Conservation (phyloP, 1,140 invertebrate species). For the Drosophila aff. region DNA sequence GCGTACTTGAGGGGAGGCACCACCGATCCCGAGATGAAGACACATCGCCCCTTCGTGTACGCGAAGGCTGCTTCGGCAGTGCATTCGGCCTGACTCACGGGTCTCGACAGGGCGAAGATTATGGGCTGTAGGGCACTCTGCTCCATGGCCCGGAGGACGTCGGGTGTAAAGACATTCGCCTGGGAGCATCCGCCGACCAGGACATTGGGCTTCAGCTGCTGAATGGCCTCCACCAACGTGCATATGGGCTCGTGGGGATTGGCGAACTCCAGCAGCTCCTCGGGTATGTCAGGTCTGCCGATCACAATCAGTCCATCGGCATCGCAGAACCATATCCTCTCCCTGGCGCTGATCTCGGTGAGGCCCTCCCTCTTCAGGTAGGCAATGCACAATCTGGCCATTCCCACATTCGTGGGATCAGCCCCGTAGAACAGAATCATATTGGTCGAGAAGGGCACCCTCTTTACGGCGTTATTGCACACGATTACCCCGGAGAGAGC, state of each 20-base stretch:
- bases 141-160: slow-evolving; percentile 93
- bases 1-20: slow-evolving; percentile 92
- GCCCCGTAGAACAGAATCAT: slow-evolving; percentile 96
- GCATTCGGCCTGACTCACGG: slow-evolving; percentile 96
- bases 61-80: slow-evolving; percentile 96
- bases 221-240: slow-evolving; percentile 91
- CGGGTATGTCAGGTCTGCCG: slow-evolving; percentile 90
- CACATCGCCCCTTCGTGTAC: slow-evolving; percentile 90
- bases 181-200: slow-evolving; percentile 95
- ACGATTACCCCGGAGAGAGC: slow-evolving; percentile 96
- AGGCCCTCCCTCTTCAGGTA: slow-evolving; percentile 94
- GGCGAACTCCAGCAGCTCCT: slow-evolving; percentile 92
- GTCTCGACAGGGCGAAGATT: slow-evolving; percentile 98
- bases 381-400: slow-evolving; percentile 94
- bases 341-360: slow-evolving; percentile 89
- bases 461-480: slow-evolving; percentile 90
- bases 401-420: slow-evolving; percentile 95
- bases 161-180: slow-evolving; percentile 93
- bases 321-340: slow-evolving; percentile 92
- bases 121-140: slow-evolving; percentile 87
- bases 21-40: slow-evolving; percentile 96
- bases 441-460: slow-evolving; percentile 91
- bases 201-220: slow-evolving; percentile 92
- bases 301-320: slow-evolving; percentile 90
- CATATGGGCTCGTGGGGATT: slow-evolving; percentile 89